Conservation (phyloP, 2,888 invertebrate species). For the Xanthostigma xanthostigma region DNA sequence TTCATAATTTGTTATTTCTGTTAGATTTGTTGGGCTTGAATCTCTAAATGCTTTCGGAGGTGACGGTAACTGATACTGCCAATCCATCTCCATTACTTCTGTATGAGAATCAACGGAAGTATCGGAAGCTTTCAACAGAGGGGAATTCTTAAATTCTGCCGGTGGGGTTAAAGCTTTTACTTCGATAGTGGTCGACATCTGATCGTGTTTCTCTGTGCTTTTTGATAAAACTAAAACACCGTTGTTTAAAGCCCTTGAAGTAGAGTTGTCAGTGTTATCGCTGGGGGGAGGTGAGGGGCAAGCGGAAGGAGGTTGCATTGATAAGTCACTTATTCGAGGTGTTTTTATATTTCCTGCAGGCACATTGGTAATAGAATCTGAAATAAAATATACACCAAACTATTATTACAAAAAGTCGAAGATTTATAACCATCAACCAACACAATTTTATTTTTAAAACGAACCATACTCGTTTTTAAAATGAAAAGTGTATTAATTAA, state of each 20-base stretch:
- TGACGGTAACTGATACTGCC: conserved; percentile 42
- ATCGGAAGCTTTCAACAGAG: not conserved
- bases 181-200: too few relatives aligned
- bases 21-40: conserved; percentile 21
- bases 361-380: not conserved
- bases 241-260: too few relatives aligned
- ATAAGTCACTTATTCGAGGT: not conserved
- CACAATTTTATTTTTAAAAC: too few relatives aligned
- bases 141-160: not conserved
- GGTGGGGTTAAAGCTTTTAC: not conserved
- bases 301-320: not conserved
- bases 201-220: too few relatives aligned
- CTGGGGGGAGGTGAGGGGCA: not conserved
- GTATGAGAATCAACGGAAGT: not conserved
- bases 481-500: too few relatives aligned
- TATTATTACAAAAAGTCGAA: too few relatives aligned
- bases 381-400: not conserved
- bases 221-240: too few relatives aligned
- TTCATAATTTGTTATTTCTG: conserved; percentile 16
- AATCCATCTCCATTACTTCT: conserved; percentile 21
- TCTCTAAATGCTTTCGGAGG: conserved; percentile 43
- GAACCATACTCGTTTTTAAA: too few relatives aligned
- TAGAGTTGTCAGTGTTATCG: too few relatives aligned
- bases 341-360: not conserved
- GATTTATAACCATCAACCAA: too few relatives aligned